Evolutionary conservation across 2,888 invertebrate species (phyloP), one percentile per base, ranked within the genome.

Genomic region (Disparrhopalites patrizii): DNA sequence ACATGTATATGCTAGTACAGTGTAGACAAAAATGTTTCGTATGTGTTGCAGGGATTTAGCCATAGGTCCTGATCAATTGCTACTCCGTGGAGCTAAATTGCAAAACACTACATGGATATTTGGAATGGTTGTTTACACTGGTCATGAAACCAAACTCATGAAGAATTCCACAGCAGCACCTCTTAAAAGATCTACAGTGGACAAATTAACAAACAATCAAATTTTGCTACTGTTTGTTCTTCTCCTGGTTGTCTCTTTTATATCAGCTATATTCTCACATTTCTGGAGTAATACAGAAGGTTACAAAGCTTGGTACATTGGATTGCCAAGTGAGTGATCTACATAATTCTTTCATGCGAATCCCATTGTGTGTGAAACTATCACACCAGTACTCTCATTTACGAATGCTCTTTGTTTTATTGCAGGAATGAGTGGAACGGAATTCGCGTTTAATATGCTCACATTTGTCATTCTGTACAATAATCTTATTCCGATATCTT

Each of bases 401-500:
- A 18, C 18, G 40, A 40, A 10, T 10, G 23, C 13, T 38, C 66
- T 43, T 28, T 28, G 30, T 31, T 20, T 4, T 30, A 38, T 36
- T 4, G 15, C 13, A 60, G 60, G 36, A 23, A 30, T 40, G 2
- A 23, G 47, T 60, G 60, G 43, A 28, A 15, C 33, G 30, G 47
- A 52, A 73, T 84, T 85, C 78, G 81, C 82, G 28, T 95, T 91
- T 82, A 97, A 95, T 81, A 87, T 98, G 77, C 84, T 99, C 76
- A 99, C 99, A 18, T 99, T 99, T 83, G 89, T 99, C 78, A 99
- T 99, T 83, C 85, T 99, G 76, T 99, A 95, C 85, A 98, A 98
- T 84, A 99, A 99, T 82, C 86, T 99, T 77, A 98, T 99, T 81
- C 99, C 99, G 40, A 99, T 99, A 81, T 97, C 97, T 73, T 83